phyloP scores from a whole-genome alignment of 2,888 invertebrate genomes.

The Seira ritae region DNA sequence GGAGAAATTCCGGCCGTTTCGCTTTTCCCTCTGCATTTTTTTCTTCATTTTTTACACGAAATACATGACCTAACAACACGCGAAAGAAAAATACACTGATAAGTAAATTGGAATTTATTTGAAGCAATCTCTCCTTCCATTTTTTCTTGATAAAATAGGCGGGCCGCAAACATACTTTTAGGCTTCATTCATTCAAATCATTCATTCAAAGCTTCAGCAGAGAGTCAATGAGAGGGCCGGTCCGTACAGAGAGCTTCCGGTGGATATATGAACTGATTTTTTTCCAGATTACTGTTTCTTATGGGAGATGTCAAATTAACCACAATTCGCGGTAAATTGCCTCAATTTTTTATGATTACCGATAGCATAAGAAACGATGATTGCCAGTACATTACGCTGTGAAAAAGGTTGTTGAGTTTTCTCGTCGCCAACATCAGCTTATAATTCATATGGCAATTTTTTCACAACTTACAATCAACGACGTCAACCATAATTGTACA shows the following conservation, averaged over 20 bases:
- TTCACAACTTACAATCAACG: neutral
- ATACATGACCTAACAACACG: conserved; percentile 44
- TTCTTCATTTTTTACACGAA: conserved; percentile 17
- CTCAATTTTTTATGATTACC: conserved; percentile 30
- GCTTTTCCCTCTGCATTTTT: conserved; percentile 8
- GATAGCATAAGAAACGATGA: conserved; percentile 24
- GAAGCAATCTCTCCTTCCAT: neutral
- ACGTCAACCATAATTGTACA: neutral
- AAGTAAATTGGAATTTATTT: conserved; percentile 55
- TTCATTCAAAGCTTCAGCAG: no score
- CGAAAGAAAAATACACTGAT: conserved; percentile 57
- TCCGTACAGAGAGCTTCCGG: conserved; percentile 45
- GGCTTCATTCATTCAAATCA: no score
- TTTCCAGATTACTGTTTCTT: neutral
- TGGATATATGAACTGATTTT: conserved; percentile 25
- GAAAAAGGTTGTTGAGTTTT: no score
- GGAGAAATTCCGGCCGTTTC: neutral
- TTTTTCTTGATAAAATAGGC: conserved; percentile 23
- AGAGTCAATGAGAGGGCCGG: conserved; percentile 35
- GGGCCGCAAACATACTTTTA: conserved; percentile 12
- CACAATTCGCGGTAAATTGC: conserved; percentile 33
- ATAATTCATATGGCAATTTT: neutral
- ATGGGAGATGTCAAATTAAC: neutral
- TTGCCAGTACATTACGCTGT: no score
- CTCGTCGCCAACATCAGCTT: neutral